A percentile compares a stretch with the other conserved stretches of the same genome.
Conservation (phyloP, 2,888 invertebrate species). For the Toxonevra muliebris region DNA sequence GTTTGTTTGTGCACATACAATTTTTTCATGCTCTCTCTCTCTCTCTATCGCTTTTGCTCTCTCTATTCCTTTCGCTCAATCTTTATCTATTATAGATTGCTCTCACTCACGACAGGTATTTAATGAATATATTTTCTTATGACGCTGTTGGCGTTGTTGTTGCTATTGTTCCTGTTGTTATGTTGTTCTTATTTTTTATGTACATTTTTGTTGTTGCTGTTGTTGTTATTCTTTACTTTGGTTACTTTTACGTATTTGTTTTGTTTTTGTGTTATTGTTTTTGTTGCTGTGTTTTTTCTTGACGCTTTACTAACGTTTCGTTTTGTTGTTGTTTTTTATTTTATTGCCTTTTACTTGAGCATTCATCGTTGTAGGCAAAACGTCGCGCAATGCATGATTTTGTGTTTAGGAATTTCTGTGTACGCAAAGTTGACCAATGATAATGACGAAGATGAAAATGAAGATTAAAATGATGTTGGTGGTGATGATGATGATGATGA, state of each 20-base stretch:
- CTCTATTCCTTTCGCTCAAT: too few relatives aligned
- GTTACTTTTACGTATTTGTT: not conserved
- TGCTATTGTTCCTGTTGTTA: constrained; percentile 13
- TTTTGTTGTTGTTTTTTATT: constrained; percentile 23
- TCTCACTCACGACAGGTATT: constrained; percentile 6
- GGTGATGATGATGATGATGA: constrained; percentile 28
- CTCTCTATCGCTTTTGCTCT: too few relatives aligned
- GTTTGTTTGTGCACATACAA: too few relatives aligned
- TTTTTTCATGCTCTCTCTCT: too few relatives aligned
- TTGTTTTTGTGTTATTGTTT: not conserved
- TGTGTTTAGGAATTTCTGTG: constrained; percentile 42
- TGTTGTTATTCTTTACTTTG: not conserved
- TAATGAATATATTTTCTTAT: constrained; percentile 11
- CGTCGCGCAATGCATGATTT: constrained; percentile 27
- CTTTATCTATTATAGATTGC: too few relatives aligned
- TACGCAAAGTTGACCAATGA: constrained; percentile 40
- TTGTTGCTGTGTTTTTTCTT: not conserved
- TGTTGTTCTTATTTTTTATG: constrained; percentile 12
- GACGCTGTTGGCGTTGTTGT: too few relatives aligned
- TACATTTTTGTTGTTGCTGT: not conserved
- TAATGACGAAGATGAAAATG: constrained; percentile 27
- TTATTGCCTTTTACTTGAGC: constrained; percentile 21
- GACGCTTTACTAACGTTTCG: not conserved
- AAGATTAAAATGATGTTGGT: constrained; percentile 27
- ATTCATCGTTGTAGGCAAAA: constrained; percentile 11